These are phyloP conservation scores for Pantelozetes paolii DNA, from an alignment of 2,888 invertebrate genomes.

Conservation along the genomic window DNA sequence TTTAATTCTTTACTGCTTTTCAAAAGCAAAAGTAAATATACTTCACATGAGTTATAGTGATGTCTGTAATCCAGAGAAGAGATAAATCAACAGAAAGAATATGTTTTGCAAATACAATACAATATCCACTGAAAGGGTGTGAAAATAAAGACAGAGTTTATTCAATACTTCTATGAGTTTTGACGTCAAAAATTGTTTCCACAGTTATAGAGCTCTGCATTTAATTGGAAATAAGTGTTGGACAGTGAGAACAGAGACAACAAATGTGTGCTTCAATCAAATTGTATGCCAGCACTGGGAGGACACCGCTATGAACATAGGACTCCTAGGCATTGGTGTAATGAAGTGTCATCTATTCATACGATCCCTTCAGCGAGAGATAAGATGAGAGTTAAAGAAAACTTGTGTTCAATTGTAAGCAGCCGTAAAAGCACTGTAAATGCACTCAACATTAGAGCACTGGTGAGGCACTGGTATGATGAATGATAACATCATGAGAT, in stretches of 20 bases:
- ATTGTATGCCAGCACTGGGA: neutral
- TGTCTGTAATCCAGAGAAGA: neutral
- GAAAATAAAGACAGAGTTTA: neutral
- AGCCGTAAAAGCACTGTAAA: neutral
- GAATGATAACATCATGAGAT: constrained; percentile 9
- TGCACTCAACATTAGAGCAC: neutral
- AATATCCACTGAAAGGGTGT: neutral
- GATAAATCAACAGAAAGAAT: neutral
- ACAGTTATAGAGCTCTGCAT: neutral
- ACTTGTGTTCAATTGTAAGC: neutral
- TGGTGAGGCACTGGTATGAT: neutral
- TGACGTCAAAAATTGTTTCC: neutral
- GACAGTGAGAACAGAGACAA: neutral
- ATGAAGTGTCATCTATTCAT: neutral
- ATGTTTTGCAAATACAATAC: neutral
- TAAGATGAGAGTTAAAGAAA: neutral
- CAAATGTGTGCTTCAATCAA: neutral
- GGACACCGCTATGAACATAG: neutral
- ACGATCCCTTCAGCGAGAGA: neutral
- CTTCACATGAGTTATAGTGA: neutral
- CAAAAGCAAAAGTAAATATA: neutral
- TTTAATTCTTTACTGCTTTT: neutral
- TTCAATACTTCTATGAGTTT: neutral
- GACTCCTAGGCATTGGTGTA: neutral
- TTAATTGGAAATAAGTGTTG: neutral